phyloP scores from a whole-genome alignment of 2,113 vertebrate species.

The Bambusicola thoracicus region DNA sequence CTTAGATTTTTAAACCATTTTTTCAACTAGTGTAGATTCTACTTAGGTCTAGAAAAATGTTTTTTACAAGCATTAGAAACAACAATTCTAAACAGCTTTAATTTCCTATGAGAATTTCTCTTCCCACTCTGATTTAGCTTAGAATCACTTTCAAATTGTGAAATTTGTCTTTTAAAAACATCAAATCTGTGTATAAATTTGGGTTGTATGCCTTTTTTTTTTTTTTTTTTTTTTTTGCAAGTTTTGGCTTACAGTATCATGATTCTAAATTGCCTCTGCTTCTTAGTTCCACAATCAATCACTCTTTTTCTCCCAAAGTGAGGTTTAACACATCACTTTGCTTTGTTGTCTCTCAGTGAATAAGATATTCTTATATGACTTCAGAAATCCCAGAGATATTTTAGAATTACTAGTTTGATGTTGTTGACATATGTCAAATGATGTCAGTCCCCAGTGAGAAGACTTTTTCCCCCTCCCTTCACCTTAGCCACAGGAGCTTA shows the following conservation, averaged over 20 bases:
- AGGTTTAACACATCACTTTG: not conserved
- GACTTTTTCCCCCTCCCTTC: not conserved
- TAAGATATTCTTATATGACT: not conserved
- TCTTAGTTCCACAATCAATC: not conserved
- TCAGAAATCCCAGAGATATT: not conserved
- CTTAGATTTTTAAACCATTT: not conserved
- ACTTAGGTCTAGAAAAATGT: not conserved
- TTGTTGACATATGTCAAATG: not conserved
- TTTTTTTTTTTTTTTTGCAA: not conserved
- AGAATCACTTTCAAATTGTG: not conserved
- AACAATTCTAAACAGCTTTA: not conserved
- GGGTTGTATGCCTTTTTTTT: not conserved
- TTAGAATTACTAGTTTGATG: not conserved
- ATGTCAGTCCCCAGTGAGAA: not conserved
- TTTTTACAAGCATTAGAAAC: not conserved
- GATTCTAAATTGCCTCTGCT: not conserved
- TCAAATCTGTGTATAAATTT: not conserved
- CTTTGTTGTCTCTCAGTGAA: not conserved
- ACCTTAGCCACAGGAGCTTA: not conserved
- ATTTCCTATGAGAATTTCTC: not conserved
- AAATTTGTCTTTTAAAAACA: not conserved
- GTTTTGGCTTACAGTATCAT: not conserved
- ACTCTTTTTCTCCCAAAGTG: not conserved
- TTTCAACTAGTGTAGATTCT: not conserved
- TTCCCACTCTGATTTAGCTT: not conserved